phyloP scores from a whole-genome alignment of 2,113 vertebrate species.

The Ptychochromis oligacanthus region DNA sequence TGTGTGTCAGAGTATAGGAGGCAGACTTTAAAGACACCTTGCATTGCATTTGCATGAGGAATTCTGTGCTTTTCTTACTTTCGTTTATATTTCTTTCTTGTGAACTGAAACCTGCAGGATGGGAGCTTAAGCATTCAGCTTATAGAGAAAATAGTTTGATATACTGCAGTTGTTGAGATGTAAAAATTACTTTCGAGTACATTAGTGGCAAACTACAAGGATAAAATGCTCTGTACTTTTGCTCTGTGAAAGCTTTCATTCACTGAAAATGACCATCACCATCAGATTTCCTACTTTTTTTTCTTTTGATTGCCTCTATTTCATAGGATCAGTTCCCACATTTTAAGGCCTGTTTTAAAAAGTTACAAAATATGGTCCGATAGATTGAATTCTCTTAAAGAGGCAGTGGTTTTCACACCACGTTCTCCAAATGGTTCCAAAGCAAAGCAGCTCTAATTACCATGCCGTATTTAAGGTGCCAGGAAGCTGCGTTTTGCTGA shows the following conservation, averaged over 20 bases:
- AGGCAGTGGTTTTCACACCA: slow-evolving; percentile 33
- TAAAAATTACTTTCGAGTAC: not conserved
- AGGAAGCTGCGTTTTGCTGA: slow-evolving; percentile 56
- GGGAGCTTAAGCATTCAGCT: not conserved
- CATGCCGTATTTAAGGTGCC: slow-evolving; percentile 42
- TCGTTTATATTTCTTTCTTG: not conserved
- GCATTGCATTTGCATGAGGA: not conserved
- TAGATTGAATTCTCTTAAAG: slow-evolving; percentile 5
- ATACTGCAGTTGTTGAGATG: not conserved
- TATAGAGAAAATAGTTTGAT: not conserved
- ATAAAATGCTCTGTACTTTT: not conserved
- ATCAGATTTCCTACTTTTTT: not conserved
- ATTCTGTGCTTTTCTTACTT: not conserved
- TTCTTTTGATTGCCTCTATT: not conserved
- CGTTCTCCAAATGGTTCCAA: slow-evolving; percentile 24
- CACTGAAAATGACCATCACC: not conserved
- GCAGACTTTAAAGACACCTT: not conserved
- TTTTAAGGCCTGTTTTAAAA: slow-evolving; percentile 5
- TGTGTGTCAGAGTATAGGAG: not conserved
- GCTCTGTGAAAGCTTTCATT: not conserved
- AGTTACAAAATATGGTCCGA: slow-evolving; percentile 12
- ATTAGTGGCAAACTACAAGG: not conserved
- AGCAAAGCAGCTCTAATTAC: slow-evolving; percentile 53
- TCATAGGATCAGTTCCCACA: not conserved
- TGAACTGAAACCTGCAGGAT: not conserved